Base-by-base conservation (phyloP, 2,797 vertebrate species). In the Clarias fuscus region DNA sequence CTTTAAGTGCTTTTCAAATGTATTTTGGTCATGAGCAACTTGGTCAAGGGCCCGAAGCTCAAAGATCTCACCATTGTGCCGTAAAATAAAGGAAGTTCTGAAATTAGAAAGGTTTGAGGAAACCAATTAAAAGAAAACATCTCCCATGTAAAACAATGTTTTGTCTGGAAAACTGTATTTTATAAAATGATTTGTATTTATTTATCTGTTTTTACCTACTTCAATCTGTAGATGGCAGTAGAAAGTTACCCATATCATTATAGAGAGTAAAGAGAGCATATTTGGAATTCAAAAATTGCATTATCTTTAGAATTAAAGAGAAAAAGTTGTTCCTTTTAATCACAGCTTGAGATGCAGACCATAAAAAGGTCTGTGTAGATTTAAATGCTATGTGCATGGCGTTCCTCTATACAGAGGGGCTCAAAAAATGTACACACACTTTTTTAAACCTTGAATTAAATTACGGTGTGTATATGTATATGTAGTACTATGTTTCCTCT, bases 141-240 rank as follows among this genome's bases (percentile, higher is more conserved):
- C 40, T 58, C 56, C 15, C 13, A 14, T n/a, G 43, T 56, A 14
- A 14, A 56, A 56, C 3, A 56, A 56, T 56, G 40, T 73, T 48
- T 53, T 56, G 24, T 8, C 73, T 56, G 27, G 7, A 56, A 48
- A 53, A 53, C 40, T n/a, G 22, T 48, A 73, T 40, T 40, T 48
- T 73, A 53, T 43, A 3, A 14, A 56, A 53, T 40, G 17, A 0
- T 17, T 17, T 6, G 5, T 5, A 10, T 20, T 61, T 6, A 17
- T 62, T 76, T 56, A 17, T 8, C 7, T 30, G n/a, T n/a, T 30
- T 30, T 76, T 76, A 27, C 48, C n/a, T 76, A 4, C 3, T 4
- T 76, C 73, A 76, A 30, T n/a, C n/a, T 58, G 48, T 56, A 76
- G 73, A 30, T 58, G 48, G n/a, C 48, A 76, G 7, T 76, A 30